Conservation (phyloP, 2,113 vertebrate species). For the Indicator indicator region DNA sequence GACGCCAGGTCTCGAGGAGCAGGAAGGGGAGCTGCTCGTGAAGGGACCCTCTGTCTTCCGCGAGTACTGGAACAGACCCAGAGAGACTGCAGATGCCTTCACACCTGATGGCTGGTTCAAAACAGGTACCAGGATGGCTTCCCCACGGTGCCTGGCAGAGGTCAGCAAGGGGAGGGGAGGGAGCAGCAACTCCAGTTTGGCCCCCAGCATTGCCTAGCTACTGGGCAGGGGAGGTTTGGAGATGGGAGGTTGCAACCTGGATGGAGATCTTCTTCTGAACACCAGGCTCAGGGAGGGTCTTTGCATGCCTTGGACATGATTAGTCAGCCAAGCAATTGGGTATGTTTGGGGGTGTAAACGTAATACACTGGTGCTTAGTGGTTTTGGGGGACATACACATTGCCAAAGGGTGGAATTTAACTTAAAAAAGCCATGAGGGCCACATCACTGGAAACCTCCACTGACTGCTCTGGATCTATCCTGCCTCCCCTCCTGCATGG, state of each 20-base stretch:
- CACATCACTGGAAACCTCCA: accelerated
- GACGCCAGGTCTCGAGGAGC: conserved; percentile 80
- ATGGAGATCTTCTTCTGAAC: neutral
- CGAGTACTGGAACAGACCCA: conserved; percentile 91
- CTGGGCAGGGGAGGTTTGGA: neutral
- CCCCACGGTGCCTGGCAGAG: accelerated
- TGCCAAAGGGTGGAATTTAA: neutral
- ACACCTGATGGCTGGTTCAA: conserved; percentile 91
- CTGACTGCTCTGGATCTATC: neutral
- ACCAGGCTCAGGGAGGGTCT: accelerated
- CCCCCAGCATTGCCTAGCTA: accelerated
- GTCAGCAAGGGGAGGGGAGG: neutral
- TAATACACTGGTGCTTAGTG: accelerated
- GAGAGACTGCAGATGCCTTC: conserved; percentile 84
- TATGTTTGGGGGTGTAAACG: neutral
- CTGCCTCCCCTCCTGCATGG: neutral
- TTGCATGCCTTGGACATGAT: accelerated
- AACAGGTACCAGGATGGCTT: conserved; percentile 80
- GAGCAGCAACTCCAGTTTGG: accelerated
- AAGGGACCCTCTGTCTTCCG: conserved; percentile 87
- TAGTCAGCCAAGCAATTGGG: neutral
- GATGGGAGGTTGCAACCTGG: neutral
- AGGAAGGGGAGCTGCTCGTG: conserved; percentile 91
- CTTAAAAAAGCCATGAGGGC: neutral
- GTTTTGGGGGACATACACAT: neutral